Conservation (phyloP, 2,888 invertebrate species). For the Imbricaverruca yamaguchii region DNA sequence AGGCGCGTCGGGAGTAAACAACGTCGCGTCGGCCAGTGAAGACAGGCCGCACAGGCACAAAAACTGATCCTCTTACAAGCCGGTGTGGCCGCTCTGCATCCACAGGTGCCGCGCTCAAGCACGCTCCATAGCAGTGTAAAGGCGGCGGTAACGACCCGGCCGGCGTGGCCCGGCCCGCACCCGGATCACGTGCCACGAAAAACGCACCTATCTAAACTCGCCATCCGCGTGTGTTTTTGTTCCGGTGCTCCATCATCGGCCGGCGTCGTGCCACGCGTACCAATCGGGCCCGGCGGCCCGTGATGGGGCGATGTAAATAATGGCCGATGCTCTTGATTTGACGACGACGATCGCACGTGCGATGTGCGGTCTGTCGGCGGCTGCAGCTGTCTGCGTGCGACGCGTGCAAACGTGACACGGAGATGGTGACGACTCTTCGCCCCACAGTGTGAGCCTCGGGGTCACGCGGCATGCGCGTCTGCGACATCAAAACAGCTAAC, state of each 20-base stretch:
- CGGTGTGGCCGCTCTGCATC: not conserved
- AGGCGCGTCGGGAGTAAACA: not conserved
- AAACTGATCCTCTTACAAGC: not conserved
- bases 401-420: not conserved
- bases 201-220: not conserved
- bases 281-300: not conserved
- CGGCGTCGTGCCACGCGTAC: not conserved
- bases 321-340: not conserved
- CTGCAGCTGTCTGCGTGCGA: not conserved
- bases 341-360: not conserved
- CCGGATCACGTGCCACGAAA: not conserved
- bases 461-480: no score
- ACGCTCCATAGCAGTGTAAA: not conserved
- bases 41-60: not conserved
- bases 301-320: not conserved
- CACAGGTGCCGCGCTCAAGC: not conserved
- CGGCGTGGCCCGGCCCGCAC: not conserved
- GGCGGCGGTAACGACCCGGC: not conserved
- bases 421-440: no score
- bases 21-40: not conserved
- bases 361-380: not conserved
- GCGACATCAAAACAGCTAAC: no score
- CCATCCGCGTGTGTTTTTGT: not conserved
- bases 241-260: not conserved
- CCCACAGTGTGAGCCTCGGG: no score